These are phyloP conservation scores for Polymixis flavicincta DNA, from an alignment of 2,888 invertebrate species.

Conservation along the genomic window DNA sequence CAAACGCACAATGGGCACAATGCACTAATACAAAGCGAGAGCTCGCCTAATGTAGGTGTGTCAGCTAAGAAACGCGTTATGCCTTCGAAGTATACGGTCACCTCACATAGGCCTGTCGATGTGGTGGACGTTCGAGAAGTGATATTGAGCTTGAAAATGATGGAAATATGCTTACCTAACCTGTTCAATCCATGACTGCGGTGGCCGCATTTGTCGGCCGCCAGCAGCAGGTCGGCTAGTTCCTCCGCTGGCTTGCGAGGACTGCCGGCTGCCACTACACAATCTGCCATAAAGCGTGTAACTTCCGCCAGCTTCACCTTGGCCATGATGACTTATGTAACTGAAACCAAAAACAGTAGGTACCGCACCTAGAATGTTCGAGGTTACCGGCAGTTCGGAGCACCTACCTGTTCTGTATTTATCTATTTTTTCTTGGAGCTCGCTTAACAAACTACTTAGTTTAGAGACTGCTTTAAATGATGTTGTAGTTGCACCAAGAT, in stretches of 20 bases:
- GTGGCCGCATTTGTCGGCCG: slow-evolving; percentile 28
- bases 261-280: slow-evolving; percentile 22
- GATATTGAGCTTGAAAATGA: neutral
- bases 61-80: too few species aligned
- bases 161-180: slow-evolving; percentile 20
- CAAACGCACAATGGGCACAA: neutral
- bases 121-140: too few species aligned
- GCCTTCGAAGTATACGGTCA: too few species aligned
- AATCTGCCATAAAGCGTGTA: slow-evolving; percentile 19
- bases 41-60: neutral
- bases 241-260: slow-evolving; percentile 14
- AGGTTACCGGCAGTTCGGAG: neutral
- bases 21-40: neutral
- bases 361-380: neutral
- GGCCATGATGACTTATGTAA: slow-evolving; percentile 2
- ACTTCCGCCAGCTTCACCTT: slow-evolving; percentile 2
- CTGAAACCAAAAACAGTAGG: slow-evolving; percentile 10
- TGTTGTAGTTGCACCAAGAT: neutral
- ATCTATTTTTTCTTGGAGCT: neutral
- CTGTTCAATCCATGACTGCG: slow-evolving; percentile 35
- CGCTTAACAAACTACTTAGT: neutral
- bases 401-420: neutral
- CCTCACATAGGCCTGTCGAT: too few species aligned
- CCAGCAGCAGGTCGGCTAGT: slow-evolving; percentile 24
- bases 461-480: neutral